Base-by-base conservation (phyloP, 2,113 vertebrate species). In the Electrona antarctica region DNA sequence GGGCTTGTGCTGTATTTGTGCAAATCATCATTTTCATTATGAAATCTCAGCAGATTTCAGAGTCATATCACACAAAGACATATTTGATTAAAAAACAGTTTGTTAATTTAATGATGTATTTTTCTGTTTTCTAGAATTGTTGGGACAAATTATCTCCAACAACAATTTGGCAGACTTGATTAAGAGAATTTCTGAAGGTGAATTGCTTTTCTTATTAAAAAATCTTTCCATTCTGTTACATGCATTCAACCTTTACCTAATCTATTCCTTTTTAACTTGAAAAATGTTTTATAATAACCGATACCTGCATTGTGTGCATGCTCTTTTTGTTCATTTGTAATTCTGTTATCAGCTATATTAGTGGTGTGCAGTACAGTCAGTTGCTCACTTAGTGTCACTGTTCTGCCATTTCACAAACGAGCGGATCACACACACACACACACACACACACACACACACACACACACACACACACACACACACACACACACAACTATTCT, bases 151-250 rank as follows among this genome's bases (percentile, higher is more conserved):
- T 91, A 87, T 92, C 92, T 57, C 91, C 89, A 80, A 91, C 86
- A 63, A 79, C 92, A 70, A 84, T 90, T 89, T 87, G 85, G 72
- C 93, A 93, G 77, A 94, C 93, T 91, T 94, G 93, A 94, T 93
- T 91, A 91, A 81, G 87, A 88, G 90, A 85, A 85, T 84, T 91
- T 87, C 73, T 64, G 66, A 89, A 92, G 93, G 92, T 93, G 88
- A 90, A 64, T 41, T 33, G 41, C 7, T 51, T 46, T 54, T 59
- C 4, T 14, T 13, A 13, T 29, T 9, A 13, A 71, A 0, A 21
- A 41, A 41, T 4, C 3, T 41, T 41, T 41, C 55, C 11, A n/a
- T 49, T 70, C 0, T 71, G 29, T 9, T 83, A 50, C 61, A 57
- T 82, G 7, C 74, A 12, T 5, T 73, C 28, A 14, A 58, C 14